phyloP scores from a whole-genome alignment of 1,140 invertebrate genomes.

The Sipha flava region DNA sequence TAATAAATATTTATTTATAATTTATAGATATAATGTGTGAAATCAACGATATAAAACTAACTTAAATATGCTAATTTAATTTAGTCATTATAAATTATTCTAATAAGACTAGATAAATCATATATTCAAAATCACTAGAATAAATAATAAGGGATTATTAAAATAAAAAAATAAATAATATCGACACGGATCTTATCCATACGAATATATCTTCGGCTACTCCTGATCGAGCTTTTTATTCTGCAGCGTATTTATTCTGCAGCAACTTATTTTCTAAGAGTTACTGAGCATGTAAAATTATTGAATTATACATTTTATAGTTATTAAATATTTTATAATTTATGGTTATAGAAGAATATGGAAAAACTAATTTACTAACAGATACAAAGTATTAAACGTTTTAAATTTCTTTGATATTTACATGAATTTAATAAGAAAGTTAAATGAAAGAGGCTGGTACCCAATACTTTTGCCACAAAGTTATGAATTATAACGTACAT shows the following conservation, averaged over 20 bases:
- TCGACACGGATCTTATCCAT: not conserved
- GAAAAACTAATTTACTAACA: no score
- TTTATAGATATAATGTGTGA: not conserved
- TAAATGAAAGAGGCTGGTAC: no score
- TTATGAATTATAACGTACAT: no score
- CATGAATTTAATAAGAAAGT: no score
- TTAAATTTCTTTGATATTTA: no score
- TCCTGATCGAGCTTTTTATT: not conserved
- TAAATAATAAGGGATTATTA: not conserved
- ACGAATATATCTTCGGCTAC: not conserved
- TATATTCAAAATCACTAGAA: not conserved
- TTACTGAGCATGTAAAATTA: slow-evolving; percentile 19
- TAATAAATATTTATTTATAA: not conserved
- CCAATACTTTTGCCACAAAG: no score
- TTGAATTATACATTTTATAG: not conserved
- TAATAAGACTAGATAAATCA: not conserved
- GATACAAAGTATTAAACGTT: no score
- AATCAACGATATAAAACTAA: not conserved
- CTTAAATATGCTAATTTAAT: not conserved
- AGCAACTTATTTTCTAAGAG: not conserved
- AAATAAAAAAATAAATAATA: not conserved
- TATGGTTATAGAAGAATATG: no score
- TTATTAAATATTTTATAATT: not conserved
- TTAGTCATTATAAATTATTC: not conserved
- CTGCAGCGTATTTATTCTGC: not conserved